These are phyloP conservation scores for Thecocarcelia acutangulata DNA, from an alignment of 2,888 invertebrate species.

Conservation along the genomic window DNA sequence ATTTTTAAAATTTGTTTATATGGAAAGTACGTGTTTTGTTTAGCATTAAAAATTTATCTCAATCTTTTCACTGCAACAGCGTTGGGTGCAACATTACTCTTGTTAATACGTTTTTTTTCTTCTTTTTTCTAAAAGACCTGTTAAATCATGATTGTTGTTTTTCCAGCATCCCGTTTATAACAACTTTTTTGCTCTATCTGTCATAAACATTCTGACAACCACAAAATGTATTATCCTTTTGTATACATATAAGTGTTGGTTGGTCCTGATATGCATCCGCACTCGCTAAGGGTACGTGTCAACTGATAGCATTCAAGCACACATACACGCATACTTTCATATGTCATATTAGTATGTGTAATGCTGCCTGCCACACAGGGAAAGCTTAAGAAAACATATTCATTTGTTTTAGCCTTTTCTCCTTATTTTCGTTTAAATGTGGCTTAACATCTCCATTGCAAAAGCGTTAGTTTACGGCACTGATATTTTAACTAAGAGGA, in stretches of 20 bases:
- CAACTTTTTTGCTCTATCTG: conserved; percentile 44
- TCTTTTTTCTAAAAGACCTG: conserved; percentile 28
- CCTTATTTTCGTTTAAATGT: not conserved
- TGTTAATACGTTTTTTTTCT: conserved; percentile 45
- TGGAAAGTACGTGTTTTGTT: too few relatives aligned
- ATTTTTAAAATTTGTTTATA: too few relatives aligned
- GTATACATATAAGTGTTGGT: not conserved
- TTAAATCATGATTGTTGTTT: conserved; percentile 38
- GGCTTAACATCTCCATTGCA: conserved; percentile 16
- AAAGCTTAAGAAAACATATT: conserved; percentile 33
- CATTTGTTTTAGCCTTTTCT: not conserved
- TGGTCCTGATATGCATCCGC: not conserved
- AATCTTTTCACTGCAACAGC: too few relatives aligned
- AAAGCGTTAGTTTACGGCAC: conserved; percentile 26
- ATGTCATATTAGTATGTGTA: too few relatives aligned
- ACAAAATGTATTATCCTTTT: conserved; percentile 59
- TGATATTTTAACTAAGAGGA: conserved; percentile 16
- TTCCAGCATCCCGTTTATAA: conserved; percentile 39
- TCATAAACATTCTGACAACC: conserved; percentile 64
- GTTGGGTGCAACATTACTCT: conserved; percentile 2
- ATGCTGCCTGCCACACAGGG: not conserved
- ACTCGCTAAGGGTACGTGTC: conserved; percentile 28
- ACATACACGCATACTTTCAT: not conserved
- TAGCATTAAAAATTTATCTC: too few relatives aligned
- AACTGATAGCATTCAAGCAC: conserved; percentile 1